Evolutionary conservation across 53 echinoderm and acorn worm genomes (phyloP).

Genomic region (Holothuria leucospilota): DNA sequence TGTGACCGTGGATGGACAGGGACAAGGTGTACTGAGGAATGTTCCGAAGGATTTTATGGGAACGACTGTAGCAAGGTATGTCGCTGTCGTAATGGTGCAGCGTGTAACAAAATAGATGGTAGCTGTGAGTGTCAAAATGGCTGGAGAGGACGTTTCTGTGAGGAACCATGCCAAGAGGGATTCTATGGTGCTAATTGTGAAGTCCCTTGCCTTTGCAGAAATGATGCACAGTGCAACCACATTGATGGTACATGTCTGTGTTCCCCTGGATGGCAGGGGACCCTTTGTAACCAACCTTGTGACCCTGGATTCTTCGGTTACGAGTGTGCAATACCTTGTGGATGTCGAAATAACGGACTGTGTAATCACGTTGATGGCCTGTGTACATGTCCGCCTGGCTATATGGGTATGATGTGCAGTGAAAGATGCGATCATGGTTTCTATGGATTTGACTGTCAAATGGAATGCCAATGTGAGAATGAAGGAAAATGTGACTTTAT

Average conservation of each 20-base stretch:
- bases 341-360: constrained; percentile 70
- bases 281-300: constrained; percentile 64
- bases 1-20: constrained; percentile 69
- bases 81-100: constrained; percentile 65
- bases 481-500: constrained; percentile 71
- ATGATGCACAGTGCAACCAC: constrained; percentile 77
- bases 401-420: constrained; percentile 64
- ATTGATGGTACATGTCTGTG: constrained; percentile 67
- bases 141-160: constrained; percentile 75
- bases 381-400: constrained; percentile 77
- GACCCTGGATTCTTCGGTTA: constrained; percentile 62
- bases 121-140: constrained; percentile 76
- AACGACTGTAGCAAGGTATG: constrained; percentile 55
- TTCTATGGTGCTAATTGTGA: constrained; percentile 73
- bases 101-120: constrained; percentile 54
- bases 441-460: constrained; percentile 67
- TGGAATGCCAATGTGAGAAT: constrained; percentile 77
- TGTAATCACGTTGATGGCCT: constrained; percentile 62
- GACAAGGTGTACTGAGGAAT: constrained; percentile 42
- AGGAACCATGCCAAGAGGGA: constrained; percentile 69
- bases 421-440: constrained; percentile 60
- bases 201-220: constrained; percentile 73
- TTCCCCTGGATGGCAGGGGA: constrained; percentile 67
- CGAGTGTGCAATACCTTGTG: constrained; percentile 67
- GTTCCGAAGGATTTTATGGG: constrained; percentile 61